Evolutionary conservation across 2,888 invertebrate species (phyloP).

Genomic region (Liopterus haemorrhoidalis): DNA sequence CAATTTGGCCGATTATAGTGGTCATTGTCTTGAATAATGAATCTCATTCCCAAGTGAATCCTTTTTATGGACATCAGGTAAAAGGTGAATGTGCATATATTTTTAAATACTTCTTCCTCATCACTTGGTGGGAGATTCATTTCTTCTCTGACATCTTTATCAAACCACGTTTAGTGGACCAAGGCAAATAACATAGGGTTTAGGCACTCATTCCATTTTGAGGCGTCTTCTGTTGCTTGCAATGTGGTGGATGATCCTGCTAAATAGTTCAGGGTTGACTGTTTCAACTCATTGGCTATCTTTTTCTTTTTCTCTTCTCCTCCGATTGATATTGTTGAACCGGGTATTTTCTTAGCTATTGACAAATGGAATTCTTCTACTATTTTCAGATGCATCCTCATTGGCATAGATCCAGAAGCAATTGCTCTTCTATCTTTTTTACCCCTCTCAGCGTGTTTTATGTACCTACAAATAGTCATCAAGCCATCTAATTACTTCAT

Average conservation of each 20-base stretch:
- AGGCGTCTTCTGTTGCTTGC: conserved; percentile 36
- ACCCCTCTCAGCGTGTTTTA: conserved; percentile 32
- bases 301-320: conserved; percentile 36
- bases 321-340: conserved; percentile 34
- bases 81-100: too few relatives aligned
- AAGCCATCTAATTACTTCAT: too few relatives aligned
- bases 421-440: conserved; percentile 31
- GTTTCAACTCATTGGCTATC: conserved; percentile 26
- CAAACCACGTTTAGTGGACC: conserved; percentile 31
- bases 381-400: conserved; percentile 31
- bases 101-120: too few relatives aligned
- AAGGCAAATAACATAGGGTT: conserved; percentile 29
- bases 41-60: too few relatives aligned
- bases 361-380: conserved; percentile 31
- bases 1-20: too few relatives aligned
- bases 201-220: conserved; percentile 38
- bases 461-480: too few relatives aligned
- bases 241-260: neutral
- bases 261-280: conserved; percentile 5
- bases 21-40: too few relatives aligned
- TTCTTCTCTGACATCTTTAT: conserved; percentile 12
- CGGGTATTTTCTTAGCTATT: conserved; percentile 26
- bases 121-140: conserved; percentile 12
- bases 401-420: conserved; percentile 27
- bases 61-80: too few relatives aligned